phyloP scores from a whole-genome alignment of 2,888 invertebrate genomes.

The Cerastoderma edule region DNA sequence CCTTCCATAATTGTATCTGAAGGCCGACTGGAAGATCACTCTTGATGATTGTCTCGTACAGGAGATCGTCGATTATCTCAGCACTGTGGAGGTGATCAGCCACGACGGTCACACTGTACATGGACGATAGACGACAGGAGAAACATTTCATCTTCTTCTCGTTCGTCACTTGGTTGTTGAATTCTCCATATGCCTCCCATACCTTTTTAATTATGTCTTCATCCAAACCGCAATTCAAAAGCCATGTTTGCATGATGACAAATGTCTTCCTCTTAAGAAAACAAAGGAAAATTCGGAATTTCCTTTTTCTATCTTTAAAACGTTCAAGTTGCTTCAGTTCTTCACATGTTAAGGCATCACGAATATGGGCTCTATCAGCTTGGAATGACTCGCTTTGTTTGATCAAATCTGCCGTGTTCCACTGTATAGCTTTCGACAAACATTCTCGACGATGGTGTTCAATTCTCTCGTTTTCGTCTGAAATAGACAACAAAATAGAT shows the following conservation, averaged over 20 bases:
- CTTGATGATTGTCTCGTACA: constrained; percentile 13
- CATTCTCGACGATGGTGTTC: constrained; percentile 38
- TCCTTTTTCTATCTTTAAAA: constrained; percentile 11
- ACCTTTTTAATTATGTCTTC: constrained; percentile 16
- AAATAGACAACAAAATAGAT: constrained; percentile 20
- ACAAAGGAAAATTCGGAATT: constrained; percentile 32
- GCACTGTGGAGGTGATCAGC: constrained; percentile 41
- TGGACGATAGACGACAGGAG: constrained; percentile 23
- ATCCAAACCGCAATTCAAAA: constrained; percentile 25
- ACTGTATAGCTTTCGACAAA: constrained; percentile 50
- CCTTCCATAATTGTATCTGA: constrained; percentile 39
- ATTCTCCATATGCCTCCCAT: constrained; percentile 41
- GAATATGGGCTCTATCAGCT: not conserved
- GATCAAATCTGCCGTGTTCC: constrained; percentile 43
- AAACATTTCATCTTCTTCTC: constrained; percentile 41
- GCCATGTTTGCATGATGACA: constrained; percentile 36
- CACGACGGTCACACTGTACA: constrained; percentile 13
- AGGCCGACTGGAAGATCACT: constrained; percentile 25
- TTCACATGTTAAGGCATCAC: constrained; percentile 25
- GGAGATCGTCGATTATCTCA: constrained; percentile 34
- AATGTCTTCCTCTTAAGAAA: constrained; percentile 32
- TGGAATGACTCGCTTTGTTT: not conserved
- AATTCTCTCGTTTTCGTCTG: constrained; percentile 34
- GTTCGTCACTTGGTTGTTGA: constrained; percentile 37
- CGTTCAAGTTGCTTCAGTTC: constrained; percentile 11